Evolutionary conservation across 2,888 invertebrate species (phyloP).

Genomic region (Trileptium ribeirensis): DNA sequence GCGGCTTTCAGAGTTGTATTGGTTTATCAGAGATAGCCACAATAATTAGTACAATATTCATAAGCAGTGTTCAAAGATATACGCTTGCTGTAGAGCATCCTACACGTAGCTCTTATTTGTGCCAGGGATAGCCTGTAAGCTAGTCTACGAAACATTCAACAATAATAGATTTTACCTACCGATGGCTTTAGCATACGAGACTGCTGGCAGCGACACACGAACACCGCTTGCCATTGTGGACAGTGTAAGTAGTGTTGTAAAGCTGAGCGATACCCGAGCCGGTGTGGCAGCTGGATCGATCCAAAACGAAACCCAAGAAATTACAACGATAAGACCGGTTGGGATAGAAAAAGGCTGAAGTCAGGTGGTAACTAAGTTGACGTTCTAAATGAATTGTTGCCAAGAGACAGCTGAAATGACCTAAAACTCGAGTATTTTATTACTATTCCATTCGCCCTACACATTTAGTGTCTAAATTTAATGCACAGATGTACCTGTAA

Average conservation of each 20-base stretch:
- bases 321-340: constrained; percentile 48
- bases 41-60: too few species aligned
- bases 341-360: constrained; percentile 49
- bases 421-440: constrained; percentile 38
- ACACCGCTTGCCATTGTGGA: constrained; percentile 44
- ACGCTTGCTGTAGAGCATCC: too few species aligned
- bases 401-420: constrained; percentile 45
- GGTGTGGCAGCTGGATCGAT: constrained; percentile 49
- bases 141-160: too few species aligned
- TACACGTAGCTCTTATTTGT: too few species aligned
- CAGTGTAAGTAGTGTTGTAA: constrained; percentile 48
- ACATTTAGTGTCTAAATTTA: too few species aligned
- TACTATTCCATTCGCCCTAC: too few species aligned
- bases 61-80: too few species aligned
- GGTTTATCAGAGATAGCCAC: too few species aligned
- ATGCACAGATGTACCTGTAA: too few species aligned
- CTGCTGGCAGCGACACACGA: constrained; percentile 33
- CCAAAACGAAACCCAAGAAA: constrained; percentile 51
- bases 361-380: constrained; percentile 46
- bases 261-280: constrained; percentile 49
- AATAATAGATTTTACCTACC: too few species aligned
- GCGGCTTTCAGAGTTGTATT: too few species aligned
- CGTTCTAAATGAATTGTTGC: constrained; percentile 45
- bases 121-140: too few species aligned
- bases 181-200: constrained; percentile 32